phyloP scores from a whole-genome alignment of 2,888 invertebrate species.

The Phortica okadai region DNA sequence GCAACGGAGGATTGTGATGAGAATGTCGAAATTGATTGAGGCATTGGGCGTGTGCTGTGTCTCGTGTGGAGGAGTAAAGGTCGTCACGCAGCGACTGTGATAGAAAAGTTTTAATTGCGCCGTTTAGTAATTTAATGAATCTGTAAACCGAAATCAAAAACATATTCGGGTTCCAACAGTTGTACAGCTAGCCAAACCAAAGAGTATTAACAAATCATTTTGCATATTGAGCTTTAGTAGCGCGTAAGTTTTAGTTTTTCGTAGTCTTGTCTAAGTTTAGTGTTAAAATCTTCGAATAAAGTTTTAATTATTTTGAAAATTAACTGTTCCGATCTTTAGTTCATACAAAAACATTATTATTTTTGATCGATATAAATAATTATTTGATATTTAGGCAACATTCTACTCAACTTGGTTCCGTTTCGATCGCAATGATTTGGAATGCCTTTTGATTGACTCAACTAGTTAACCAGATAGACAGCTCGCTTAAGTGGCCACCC shows the following conservation, averaged over 20 bases:
- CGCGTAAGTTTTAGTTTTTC: slow-evolving; percentile 55
- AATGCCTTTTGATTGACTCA: background rate
- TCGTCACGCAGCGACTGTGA: slow-evolving; percentile 32
- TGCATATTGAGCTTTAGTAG: slow-evolving; percentile 62
- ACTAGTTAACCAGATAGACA: slow-evolving; percentile 23
- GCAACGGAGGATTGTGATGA: slow-evolving; percentile 74
- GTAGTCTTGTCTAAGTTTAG: slow-evolving; percentile 30
- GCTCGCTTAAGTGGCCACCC: slow-evolving; percentile 61
- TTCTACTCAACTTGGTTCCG: no score
- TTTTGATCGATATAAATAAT: no score
- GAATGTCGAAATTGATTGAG: slow-evolving; percentile 76
- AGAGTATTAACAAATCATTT: slow-evolving; percentile 22
- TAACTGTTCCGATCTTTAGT: background rate
- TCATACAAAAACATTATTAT: no score
- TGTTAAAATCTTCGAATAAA: background rate
- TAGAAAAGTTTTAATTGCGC: slow-evolving; percentile 39
- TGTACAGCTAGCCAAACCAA: slow-evolving; percentile 28
- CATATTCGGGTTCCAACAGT: slow-evolving; percentile 3
- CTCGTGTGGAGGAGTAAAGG: background rate
- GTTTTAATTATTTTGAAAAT: background rate
- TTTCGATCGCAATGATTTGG: no score
- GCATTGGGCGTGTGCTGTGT: background rate
- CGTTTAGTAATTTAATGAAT: background rate
- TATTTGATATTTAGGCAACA: no score
- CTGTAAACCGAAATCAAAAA: background rate